phyloP scores from a whole-genome alignment of 2,113 vertebrate genomes.

The pig (Sus scrofa) region DNA sequence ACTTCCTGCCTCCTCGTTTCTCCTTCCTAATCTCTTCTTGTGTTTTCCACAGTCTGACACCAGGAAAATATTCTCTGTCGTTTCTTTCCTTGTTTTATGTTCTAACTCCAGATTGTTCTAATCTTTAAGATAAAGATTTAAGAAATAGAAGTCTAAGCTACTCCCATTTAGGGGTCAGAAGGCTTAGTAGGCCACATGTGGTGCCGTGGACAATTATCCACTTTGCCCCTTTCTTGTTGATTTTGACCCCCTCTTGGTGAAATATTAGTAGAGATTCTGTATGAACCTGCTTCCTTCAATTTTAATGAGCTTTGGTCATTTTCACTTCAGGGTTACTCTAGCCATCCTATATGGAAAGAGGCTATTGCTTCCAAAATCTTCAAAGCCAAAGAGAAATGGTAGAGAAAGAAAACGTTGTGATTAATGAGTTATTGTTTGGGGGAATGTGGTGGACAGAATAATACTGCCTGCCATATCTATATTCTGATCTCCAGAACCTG shows the following conservation, averaged over 20 bases:
- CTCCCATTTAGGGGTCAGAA: background rate
- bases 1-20: constrained; percentile 56
- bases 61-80: background rate
- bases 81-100: background rate
- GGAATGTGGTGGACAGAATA: background rate
- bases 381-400: background rate
- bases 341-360: background rate
- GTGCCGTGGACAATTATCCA: accelerated
- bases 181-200: background rate
- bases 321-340: background rate
- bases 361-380: background rate
- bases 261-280: background rate
- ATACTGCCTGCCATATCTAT: background rate
- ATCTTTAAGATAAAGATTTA: background rate
- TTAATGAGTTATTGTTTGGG: background rate
- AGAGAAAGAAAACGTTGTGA: background rate
- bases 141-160: background rate
- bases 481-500: background rate
- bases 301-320: background rate
- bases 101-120: background rate
- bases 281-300: background rate
- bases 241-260: background rate
- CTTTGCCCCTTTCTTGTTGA: background rate
- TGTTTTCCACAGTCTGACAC: background rate
- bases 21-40: background rate